These are phyloP conservation scores for Tapirus terrestris DNA, from an alignment of 2,113 vertebrate genomes.

Conservation along the genomic window DNA sequence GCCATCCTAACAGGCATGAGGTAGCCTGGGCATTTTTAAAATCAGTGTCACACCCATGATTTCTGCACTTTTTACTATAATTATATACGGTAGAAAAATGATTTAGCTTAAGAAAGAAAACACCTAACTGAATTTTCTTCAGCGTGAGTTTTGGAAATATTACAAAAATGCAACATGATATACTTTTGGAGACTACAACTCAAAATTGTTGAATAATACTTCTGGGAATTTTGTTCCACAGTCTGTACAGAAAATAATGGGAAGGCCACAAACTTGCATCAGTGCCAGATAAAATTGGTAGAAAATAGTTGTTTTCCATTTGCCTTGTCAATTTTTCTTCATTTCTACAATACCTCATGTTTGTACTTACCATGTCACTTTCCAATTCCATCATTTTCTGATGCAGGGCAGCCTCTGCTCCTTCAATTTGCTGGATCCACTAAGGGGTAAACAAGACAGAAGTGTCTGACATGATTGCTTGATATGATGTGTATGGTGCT, in stretches of 20 bases:
- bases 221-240: background rate
- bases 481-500: fast-evolving
- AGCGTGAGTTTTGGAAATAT: constrained; percentile 14
- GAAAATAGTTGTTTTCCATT: background rate
- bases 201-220: background rate
- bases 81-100: background rate
- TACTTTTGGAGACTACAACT: background rate
- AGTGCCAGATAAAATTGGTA: background rate
- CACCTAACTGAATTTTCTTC: background rate
- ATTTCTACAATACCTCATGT: background rate
- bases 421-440: constrained; percentile 99
- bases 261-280: background rate
- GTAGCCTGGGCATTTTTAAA: background rate
- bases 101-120: background rate
- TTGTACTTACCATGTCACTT: constrained; percentile 94
- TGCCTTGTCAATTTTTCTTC: background rate
- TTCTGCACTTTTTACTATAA: background rate
- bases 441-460: constrained; percentile 82
- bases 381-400: constrained; percentile 99
- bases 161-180: background rate
- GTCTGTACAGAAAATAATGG: background rate
- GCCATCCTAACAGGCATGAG: background rate
- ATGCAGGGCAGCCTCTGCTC: constrained; percentile 97
- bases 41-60: background rate
- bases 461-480: background rate